Conservation (phyloP, 2,797 vertebrate genomes). For the Falco naumanni region DNA sequence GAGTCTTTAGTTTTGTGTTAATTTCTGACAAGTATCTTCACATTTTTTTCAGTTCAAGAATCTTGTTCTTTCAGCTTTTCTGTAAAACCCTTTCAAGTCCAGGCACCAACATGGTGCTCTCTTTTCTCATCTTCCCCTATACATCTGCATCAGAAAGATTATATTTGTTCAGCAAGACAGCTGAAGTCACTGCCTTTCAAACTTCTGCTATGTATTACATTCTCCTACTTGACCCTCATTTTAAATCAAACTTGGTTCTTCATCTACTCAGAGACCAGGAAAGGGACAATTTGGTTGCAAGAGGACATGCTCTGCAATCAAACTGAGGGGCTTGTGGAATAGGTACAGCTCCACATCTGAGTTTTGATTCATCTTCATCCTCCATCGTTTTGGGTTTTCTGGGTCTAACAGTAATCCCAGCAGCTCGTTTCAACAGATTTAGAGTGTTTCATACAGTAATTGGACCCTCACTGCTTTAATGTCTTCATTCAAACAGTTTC, state of each 20-base stretch:
- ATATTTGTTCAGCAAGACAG: neutral
- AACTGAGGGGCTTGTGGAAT: neutral
- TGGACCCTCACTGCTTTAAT: conserved; percentile 48
- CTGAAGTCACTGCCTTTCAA: conserved; percentile 34
- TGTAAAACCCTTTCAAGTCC: neutral
- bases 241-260: conserved; percentile 40
- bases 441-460: conserved; percentile 29
- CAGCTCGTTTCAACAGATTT: conserved; percentile 41
- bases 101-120: accelerated
- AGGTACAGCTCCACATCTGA: neutral
- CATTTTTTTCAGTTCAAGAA: neutral
- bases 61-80: neutral
- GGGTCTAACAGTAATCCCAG: neutral
- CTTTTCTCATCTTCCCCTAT: neutral
- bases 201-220: neutral
- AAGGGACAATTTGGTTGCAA: neutral
- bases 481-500: conserved; percentile 54
- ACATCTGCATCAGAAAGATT: neutral
- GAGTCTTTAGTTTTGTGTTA: neutral
- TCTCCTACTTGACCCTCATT: neutral
- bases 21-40: neutral
- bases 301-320: neutral
- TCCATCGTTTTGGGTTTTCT: neutral
- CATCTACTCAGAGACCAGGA: neutral
- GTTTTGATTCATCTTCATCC: neutral